Conservation (phyloP, 2,113 vertebrate species). For the Pollachius pollachius region DNA sequence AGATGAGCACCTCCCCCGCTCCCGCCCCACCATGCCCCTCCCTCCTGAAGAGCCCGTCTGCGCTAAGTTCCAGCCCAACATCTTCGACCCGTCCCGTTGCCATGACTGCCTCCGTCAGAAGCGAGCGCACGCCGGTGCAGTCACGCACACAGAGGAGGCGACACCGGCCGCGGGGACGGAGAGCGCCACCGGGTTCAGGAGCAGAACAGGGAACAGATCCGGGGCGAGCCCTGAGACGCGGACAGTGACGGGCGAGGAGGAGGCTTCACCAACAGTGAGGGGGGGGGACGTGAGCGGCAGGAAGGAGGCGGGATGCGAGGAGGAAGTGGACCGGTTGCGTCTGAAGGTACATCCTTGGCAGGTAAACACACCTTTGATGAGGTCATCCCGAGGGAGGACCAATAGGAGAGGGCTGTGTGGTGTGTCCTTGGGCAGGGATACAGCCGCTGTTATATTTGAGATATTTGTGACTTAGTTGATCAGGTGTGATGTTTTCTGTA, state of each 20-base stretch:
- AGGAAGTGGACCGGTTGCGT: no score
- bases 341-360: no score
- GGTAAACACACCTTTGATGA: no score
- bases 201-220: background rate
- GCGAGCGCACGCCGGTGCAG: constrained; percentile 67
- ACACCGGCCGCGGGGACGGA: background rate
- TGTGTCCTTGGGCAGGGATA: no score
- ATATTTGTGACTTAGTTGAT: no score
- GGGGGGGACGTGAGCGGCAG: no score
- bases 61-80: constrained; percentile 79
- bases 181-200: background rate
- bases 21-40: constrained; percentile 70
- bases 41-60: constrained; percentile 63
- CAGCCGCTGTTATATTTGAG: no score
- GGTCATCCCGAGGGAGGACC: no score
- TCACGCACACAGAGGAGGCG: constrained; percentile 14
- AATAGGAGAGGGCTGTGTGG: no score
- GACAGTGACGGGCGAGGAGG: background rate
- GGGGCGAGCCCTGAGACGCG: background rate
- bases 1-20: background rate
- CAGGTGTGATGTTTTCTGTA: no score
- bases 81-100: constrained; percentile 82
- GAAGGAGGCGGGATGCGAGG: no score
- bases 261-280: no score
- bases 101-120: constrained; percentile 79